These are phyloP conservation scores for Trypoxylon attenuatum DNA, from an alignment of 2,888 invertebrate species.

Conservation along the genomic window DNA sequence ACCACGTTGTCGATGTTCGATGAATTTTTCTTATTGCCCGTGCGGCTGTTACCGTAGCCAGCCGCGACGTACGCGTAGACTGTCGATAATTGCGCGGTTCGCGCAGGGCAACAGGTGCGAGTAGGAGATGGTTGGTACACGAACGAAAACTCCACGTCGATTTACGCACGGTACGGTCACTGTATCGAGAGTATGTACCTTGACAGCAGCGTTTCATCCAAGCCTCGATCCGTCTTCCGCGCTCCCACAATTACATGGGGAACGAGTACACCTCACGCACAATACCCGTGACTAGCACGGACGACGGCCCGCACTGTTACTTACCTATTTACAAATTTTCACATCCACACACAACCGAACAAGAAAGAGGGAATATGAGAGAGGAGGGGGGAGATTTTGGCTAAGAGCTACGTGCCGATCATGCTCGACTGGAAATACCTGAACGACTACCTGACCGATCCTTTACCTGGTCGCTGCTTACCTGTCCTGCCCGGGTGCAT, in stretches of 20 bases:
- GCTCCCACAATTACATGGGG: conserved; percentile 14
- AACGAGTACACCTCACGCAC: conserved; percentile 25
- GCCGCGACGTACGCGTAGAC: not conserved
- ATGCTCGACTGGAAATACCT: conserved; percentile 71
- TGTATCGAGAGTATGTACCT: conserved; percentile 56
- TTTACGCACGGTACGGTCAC: conserved; percentile 41
- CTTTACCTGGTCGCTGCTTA: conserved; percentile 40
- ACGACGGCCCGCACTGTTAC: conserved; percentile 33
- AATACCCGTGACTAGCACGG: conserved; percentile 9
- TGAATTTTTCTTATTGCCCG: not conserved
- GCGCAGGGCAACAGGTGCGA: conserved; percentile 50
- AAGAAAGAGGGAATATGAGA: conserved; percentile 4
- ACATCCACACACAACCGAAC: conserved; percentile 37
- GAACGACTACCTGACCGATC: conserved; percentile 60
- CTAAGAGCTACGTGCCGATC: conserved; percentile 65
- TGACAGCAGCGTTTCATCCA: conserved; percentile 50
- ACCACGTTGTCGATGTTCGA: not conserved
- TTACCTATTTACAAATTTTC: conserved; percentile 67
- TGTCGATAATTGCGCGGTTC: not conserved
- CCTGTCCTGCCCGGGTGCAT: conserved; percentile 54
- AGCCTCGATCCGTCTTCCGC: conserved; percentile 23
- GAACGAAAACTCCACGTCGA: conserved; percentile 34
- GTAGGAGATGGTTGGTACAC: conserved; percentile 16
- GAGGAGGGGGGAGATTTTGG: conserved; percentile 23
- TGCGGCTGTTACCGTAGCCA: conserved; percentile 14